phyloP scores from a whole-genome alignment of 2,888 invertebrate species.

The Nomada flava region DNA sequence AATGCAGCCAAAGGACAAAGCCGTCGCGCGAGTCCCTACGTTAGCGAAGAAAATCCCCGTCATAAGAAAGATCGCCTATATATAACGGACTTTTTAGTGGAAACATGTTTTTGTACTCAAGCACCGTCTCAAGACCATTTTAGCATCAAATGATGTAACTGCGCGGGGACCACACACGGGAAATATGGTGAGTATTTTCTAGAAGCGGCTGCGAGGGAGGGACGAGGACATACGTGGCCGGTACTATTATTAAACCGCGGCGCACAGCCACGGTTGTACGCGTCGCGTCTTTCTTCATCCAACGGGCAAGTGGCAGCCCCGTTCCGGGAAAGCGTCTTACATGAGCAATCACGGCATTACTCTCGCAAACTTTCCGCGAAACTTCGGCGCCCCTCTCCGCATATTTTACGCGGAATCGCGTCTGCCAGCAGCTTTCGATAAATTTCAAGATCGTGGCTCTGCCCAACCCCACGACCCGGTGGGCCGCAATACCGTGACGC shows the following conservation, averaged over 20 bases:
- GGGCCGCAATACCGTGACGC: not conserved
- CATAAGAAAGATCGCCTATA: conserved; percentile 57
- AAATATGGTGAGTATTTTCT: conserved; percentile 70
- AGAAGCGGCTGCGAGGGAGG: conserved; percentile 47
- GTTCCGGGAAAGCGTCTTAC: conserved; percentile 9
- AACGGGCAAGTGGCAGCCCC: conserved; percentile 50
- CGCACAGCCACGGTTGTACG: conserved; percentile 25
- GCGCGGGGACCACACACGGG: conserved; percentile 67
- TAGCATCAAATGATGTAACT: conserved; percentile 74
- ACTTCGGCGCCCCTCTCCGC: conserved; percentile 7
- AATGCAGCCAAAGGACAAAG: conserved; percentile 1
- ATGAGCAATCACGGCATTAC: conserved; percentile 42
- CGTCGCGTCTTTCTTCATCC: conserved; percentile 28
- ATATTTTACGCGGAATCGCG: conserved; percentile 5
- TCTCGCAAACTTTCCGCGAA: conserved; percentile 34
- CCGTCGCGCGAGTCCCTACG: conserved; percentile 17
- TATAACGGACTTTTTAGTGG: conserved; percentile 69
- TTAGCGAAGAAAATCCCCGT: conserved; percentile 55
- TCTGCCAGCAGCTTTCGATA: not conserved
- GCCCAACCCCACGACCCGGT: not conserved
- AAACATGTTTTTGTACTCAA: conserved; percentile 72
- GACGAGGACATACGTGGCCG: conserved; percentile 59
- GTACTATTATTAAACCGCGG: conserved; percentile 71
- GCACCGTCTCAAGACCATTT: conserved; percentile 72
- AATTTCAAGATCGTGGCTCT: conserved; percentile 1